Percentiles rank a stretch among this genome's conserved stretches.
These are phyloP conservation scores for Rhopalosiphum maidis DNA, from an alignment of 1,140 invertebrate genomes.

Conservation along the genomic window DNA sequence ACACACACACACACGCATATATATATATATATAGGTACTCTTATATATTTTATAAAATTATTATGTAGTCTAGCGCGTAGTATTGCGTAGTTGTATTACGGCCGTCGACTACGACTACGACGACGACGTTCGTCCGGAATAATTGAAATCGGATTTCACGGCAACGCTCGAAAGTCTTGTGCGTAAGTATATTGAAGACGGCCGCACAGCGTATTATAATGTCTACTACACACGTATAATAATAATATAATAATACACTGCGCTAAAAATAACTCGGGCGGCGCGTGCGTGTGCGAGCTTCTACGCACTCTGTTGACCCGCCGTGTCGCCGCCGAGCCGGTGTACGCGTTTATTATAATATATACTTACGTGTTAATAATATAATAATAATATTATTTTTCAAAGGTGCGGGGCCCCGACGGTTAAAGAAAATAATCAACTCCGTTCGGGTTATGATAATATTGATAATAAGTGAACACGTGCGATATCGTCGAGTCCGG, in stretches of 20 bases:
- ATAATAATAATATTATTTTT: not conserved
- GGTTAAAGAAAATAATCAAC: too few relatives aligned
- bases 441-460: too few relatives aligned
- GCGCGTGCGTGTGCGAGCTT: not conserved
- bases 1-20: too few relatives aligned
- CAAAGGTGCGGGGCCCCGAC: too few relatives aligned
- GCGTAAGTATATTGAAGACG: not conserved
- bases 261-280: not conserved
- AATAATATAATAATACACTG: slow-evolving; percentile 7
- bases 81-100: not conserved
- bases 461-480: too few relatives aligned
- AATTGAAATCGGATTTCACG: not conserved
- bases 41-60: not conserved
- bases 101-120: too few relatives aligned
- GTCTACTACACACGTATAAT: not conserved
- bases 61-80: not conserved
- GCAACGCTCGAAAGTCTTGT: not conserved
- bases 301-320: not conserved
- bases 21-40: too few relatives aligned
- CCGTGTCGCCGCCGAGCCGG: too few relatives aligned
- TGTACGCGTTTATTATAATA: not conserved
- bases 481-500: too few relatives aligned
- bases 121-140: not conserved
- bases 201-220: not conserved
- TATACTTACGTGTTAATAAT: not conserved